Percentiles rank a stretch among this genome's conserved stretches.
These are phyloP conservation scores for Acridotheres tristis DNA, from an alignment of 2,797 vertebrate genomes.

Conservation along the genomic window DNA sequence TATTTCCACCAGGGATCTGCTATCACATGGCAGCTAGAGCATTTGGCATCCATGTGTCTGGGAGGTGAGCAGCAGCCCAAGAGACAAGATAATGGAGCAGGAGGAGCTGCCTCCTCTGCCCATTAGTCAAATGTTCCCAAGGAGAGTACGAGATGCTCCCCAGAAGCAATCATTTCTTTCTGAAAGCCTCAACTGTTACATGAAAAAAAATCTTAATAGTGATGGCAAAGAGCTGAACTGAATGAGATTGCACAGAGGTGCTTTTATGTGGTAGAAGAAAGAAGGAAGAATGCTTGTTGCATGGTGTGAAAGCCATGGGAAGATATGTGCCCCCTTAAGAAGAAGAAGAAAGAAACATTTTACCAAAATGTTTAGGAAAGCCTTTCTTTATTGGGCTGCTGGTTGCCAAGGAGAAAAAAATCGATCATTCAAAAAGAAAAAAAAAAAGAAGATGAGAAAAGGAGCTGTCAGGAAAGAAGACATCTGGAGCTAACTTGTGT, in stretches of 20 bases:
- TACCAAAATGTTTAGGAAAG: constrained; percentile 24
- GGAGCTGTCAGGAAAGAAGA: constrained; percentile 17
- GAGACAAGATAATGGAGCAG: constrained; percentile 59
- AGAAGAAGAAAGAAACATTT: constrained; percentile 35
- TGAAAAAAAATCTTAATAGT: neutral
- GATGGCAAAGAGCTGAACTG: constrained; percentile 8
- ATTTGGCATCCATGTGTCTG: neutral
- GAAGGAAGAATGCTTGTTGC: neutral
- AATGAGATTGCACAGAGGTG: neutral
- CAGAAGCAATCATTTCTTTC: constrained; percentile 28
- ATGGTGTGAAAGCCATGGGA: neutral
- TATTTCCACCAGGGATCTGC: constrained; percentile 4
- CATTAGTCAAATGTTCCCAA: constrained; percentile 54
- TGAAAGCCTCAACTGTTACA: constrained; percentile 44
- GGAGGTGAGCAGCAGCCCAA: constrained; percentile 21
- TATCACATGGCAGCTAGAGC: neutral
- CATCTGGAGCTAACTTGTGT: constrained; percentile 44
- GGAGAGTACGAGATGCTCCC: neutral
- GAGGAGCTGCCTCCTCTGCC: constrained; percentile 35
- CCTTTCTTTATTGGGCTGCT: neutral
- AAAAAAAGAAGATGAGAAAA: neutral
- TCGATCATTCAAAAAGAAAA: neutral
- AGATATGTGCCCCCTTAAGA: neutral
- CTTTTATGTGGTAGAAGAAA: constrained; percentile 22
- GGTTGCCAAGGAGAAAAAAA: constrained; percentile 60